Evolutionary conservation across 2,113 vertebrate genomes (phyloP).

Genomic region (Menidia beryllina): DNA sequence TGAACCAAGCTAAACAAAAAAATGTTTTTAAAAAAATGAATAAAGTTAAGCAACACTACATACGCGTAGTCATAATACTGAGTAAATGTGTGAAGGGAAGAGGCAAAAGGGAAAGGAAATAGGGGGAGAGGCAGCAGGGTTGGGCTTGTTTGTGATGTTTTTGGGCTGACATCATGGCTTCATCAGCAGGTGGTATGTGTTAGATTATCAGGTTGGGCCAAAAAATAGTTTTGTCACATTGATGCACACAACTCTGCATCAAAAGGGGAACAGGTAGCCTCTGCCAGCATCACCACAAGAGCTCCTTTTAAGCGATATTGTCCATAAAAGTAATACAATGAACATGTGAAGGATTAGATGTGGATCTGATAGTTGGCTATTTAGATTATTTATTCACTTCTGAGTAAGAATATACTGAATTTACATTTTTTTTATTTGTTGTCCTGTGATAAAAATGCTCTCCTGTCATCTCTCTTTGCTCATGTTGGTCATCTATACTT

Average conservation of each 20-base stretch:
- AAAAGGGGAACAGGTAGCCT: not conserved
- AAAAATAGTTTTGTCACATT: constrained; percentile 47
- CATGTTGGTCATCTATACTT: no score
- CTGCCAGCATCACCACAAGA: not conserved
- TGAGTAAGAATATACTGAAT: no score
- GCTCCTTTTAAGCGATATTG: not conserved
- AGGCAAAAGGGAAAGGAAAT: constrained; percentile 29
- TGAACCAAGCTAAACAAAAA: not conserved
- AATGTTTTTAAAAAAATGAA: not conserved
- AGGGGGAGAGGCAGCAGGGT: constrained; percentile 61
- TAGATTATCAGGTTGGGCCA: constrained; percentile 59
- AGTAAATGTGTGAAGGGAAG: constrained; percentile 8
- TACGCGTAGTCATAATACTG: not conserved
- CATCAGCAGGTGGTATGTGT: constrained; percentile 63
- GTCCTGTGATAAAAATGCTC: no score
- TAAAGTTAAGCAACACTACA: not conserved
- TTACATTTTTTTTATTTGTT: no score
- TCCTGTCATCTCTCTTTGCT: no score
- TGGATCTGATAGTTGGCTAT: not conserved
- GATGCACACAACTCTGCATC: constrained; percentile 8
- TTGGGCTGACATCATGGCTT: constrained; percentile 71
- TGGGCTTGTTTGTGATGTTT: constrained; percentile 72
- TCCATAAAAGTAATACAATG: not conserved
- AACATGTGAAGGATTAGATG: not conserved
- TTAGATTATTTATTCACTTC: no score